Conservation (phyloP, 2,888 invertebrate species). For the Herminia tarsipennalis region DNA sequence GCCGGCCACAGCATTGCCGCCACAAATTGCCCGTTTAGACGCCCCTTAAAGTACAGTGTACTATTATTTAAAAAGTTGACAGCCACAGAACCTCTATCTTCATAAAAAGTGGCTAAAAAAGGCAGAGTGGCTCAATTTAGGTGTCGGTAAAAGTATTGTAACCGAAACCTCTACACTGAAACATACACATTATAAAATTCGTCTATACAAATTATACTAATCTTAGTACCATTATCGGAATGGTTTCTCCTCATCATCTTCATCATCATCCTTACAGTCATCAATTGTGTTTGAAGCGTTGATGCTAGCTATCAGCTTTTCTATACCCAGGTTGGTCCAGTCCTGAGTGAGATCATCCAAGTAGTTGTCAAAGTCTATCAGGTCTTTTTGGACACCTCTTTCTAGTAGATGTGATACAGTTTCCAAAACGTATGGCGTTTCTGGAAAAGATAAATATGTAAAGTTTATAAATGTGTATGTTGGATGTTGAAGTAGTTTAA, state of each 20-base stretch:
- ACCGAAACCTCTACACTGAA: no score
- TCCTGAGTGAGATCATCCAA: constrained; percentile 95
- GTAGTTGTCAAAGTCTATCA: constrained; percentile 99
- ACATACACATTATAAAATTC: constrained; percentile 5
- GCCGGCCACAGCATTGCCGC: no score
- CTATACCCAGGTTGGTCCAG: constrained; percentile 92
- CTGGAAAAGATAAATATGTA: constrained; percentile 64
- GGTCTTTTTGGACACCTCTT: constrained; percentile 89
- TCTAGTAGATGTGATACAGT: constrained; percentile 90
- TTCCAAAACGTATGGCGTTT: constrained; percentile 82
- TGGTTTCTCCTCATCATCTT: constrained; percentile 30
- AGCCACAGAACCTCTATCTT: no score
- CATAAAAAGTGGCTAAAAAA: no score
- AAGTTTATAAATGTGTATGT: not conserved
- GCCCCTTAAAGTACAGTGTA: no score
- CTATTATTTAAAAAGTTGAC: no score
- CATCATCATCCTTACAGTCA: constrained; percentile 34
- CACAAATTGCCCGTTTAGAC: no score
- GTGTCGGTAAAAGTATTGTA: no score
- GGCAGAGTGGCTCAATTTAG: no score
- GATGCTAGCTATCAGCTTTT: constrained; percentile 71
- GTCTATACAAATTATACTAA: constrained; percentile 5
- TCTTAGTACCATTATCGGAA: constrained; percentile 25
- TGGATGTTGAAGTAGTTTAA: no score
- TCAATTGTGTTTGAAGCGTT: constrained; percentile 54